A percentile compares a stretch with the other conserved stretches of the same genome.
Evolutionary conservation across 2,888 invertebrate genomes (phyloP).

Genomic region (Lordiphosa andalusiaca): DNA sequence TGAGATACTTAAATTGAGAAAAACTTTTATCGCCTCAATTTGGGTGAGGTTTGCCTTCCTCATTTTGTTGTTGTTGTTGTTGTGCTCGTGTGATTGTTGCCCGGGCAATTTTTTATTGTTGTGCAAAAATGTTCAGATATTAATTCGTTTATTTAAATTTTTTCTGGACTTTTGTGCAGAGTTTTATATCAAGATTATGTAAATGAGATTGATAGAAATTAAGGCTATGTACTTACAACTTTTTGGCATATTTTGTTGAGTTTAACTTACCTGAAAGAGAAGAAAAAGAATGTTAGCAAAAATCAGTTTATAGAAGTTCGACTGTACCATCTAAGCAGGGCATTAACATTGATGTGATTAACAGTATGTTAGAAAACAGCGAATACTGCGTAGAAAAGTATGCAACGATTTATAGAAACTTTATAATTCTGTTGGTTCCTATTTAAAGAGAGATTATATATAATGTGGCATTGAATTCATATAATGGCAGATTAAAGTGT

Average conservation of each 20-base stretch:
- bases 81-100: slow-evolving; percentile 29
- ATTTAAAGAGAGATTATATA: too few species aligned
- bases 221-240: slow-evolving; percentile 27
- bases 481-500: too few species aligned
- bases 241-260: slow-evolving; percentile 20
- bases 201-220: slow-evolving; percentile 30
- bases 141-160: slow-evolving; percentile 63
- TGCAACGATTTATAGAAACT: too few species aligned
- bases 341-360: too few species aligned
- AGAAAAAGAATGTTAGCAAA: slow-evolving; percentile 17
- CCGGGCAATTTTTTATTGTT: slow-evolving; percentile 56
- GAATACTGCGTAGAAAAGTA: too few species aligned
- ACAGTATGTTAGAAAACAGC: too few species aligned
- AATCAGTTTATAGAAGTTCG: too few species aligned
- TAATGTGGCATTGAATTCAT: too few species aligned
- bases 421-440: too few species aligned
- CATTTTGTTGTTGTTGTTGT: slow-evolving; percentile 19
- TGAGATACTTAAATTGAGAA: slow-evolving; percentile 7
- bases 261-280: slow-evolving; percentile 55
- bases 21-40: slow-evolving; percentile 42
- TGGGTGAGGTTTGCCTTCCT: slow-evolving; percentile 19
- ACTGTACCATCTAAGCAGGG: too few species aligned
- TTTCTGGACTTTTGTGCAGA: slow-evolving; percentile 21
- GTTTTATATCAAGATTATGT: slow-evolving; percentile 44
- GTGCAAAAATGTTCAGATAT: slow-evolving; percentile 36